Base-by-base conservation (phyloP, 2,113 vertebrate genomes). In the Copsychus sechellarum region DNA sequence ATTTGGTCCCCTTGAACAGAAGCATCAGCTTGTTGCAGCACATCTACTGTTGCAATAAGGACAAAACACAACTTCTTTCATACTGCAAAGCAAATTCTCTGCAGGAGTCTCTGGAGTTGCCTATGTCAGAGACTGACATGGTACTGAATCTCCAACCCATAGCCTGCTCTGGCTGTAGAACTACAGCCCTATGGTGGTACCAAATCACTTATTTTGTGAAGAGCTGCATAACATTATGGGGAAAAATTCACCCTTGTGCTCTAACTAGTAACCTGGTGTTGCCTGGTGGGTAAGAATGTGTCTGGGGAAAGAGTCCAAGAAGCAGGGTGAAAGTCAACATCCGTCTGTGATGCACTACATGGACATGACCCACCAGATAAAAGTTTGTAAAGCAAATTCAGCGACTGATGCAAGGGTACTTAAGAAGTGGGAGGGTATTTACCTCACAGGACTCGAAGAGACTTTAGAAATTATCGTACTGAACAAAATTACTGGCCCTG, bases 131-230 rank as follows among this genome's bases (percentile, higher is more conserved):
- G 50, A 8, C 31, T 31, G n/a, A 2, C 25, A 1, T 0, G 4
- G 8, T 38, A 13, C 42, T 69, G 43, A 61, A n/a, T n/a, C 38
- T 81, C 36, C 19, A 57, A 23, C 9, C 23, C 40, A 19, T 34
- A 74, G 29, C 53, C 15, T 29, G 5, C 24, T 70, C 33, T 33
- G 77, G 29, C 76, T 92, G 64, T 80, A 48, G 71, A 38, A 36
- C 48, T 93, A 57, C 72, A 92, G 94, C 79, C 87, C 91, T 96
- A 87, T 95, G 69, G 77, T 94, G 95, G 94, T 25, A 13, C 56
- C 13, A 56, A 29, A 38, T 28, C 6, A 6, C 1, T 4, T 24
- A 14, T 31, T 76, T 81, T 53, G 19, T 40, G 10, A 34, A 45
- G 11, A 72, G 4, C 42, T 60, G 47, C 11, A 6, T 43, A 26